A percentile compares a stretch with the other conserved stretches of the same genome.
These are phyloP conservation scores for Isaurus tuberculatus DNA, from an alignment of 92 coral and sea anemone species.

Conservation along the genomic window DNA sequence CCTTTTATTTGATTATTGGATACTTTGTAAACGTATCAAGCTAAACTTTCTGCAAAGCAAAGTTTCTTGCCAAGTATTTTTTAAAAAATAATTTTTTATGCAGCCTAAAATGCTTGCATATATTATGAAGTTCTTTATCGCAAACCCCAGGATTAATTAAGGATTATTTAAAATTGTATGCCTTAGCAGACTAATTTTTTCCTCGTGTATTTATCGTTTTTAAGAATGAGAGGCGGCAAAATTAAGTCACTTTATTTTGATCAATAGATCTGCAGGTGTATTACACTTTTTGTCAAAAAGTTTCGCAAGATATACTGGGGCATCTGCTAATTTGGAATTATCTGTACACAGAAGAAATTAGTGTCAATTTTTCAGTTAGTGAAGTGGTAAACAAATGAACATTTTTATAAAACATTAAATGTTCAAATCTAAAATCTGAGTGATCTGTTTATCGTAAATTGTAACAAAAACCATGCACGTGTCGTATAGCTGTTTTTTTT, in stretches of 20 bases:
- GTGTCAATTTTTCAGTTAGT: neutral
- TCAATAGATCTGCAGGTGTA: neutral
- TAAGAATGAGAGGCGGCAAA: neutral
- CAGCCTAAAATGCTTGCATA: neutral
- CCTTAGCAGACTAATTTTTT: neutral
- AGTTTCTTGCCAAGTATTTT: neutral
- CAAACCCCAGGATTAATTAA: neutral
- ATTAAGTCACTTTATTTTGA: neutral
- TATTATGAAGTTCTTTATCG: neutral
- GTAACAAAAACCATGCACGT: slow-evolving; percentile 44
- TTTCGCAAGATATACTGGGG: neutral
- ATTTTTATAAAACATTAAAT: neutral
- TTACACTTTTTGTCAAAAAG: neutral
- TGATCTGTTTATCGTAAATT: neutral
- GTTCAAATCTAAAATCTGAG: neutral
- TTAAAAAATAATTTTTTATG: neutral
- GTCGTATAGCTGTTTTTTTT: neutral
- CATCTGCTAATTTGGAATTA: neutral
- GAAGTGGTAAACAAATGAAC: neutral
- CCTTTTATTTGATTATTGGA: neutral
- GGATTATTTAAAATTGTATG: neutral
- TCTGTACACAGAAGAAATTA: neutral
- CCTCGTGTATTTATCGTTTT: neutral
- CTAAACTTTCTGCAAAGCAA: neutral
- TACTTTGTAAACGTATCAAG: neutral